Evolutionary conservation across 2,797 vertebrate genomes (phyloP).

Genomic region (Enteromius anoplus): DNA sequence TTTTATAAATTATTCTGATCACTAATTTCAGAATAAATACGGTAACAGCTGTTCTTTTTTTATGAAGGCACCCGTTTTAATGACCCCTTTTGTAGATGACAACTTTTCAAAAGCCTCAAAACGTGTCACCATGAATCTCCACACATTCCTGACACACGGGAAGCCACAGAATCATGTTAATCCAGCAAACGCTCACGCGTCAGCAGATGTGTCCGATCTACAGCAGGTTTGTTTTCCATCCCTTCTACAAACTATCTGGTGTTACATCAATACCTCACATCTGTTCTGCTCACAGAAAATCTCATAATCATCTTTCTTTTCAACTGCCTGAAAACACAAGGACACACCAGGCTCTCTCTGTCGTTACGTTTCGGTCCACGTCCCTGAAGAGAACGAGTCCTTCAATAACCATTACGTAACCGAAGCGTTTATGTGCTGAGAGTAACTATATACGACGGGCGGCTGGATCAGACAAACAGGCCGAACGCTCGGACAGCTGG

Average conservation of each 20-base stretch:
- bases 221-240: not conserved
- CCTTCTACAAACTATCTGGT: not conserved
- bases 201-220: not conserved
- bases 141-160: not conserved
- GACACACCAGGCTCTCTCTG: conserved; percentile 9
- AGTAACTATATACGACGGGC: conserved; percentile 59
- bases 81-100: not conserved
- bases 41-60: not conserved
- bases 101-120: not conserved
- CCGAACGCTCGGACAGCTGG: conserved; percentile 37
- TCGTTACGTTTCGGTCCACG: conserved; percentile 35
- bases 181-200: not conserved
- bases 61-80: not conserved
- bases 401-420: conserved; percentile 38
- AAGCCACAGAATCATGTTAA: conserved; percentile 8
- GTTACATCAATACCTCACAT: conserved; percentile 9
- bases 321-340: conserved; percentile 5
- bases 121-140: not conserved
- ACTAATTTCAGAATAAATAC: not conserved
- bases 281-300: not conserved
- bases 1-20: not conserved
- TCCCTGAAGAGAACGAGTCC: conserved; percentile 45
- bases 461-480: conserved; percentile 41
- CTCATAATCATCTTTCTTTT: not conserved
- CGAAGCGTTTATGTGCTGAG: conserved; percentile 29